phyloP scores from a whole-genome alignment of 2,888 invertebrate species.

The Ophion slaviceki region DNA sequence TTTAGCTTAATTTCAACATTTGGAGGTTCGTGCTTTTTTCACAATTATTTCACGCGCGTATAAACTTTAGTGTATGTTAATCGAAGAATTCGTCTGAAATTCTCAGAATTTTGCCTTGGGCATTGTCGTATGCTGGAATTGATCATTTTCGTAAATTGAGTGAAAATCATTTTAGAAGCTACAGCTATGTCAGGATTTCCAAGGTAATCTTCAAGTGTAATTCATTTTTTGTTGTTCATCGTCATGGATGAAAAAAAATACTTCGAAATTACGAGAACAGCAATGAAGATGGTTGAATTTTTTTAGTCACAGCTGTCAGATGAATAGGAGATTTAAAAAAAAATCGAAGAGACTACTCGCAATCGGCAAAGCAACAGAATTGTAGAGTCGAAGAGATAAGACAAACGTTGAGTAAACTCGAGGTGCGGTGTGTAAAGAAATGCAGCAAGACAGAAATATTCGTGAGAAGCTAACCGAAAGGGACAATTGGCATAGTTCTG shows the following conservation, averaged over 20 bases:
- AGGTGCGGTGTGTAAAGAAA: constrained; percentile 17
- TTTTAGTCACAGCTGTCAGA: background rate
- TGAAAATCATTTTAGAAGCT: background rate
- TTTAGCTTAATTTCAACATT: background rate
- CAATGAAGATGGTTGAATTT: background rate
- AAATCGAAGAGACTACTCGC: background rate
- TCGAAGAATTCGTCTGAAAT: background rate
- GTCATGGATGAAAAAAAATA: background rate
- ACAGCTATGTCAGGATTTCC: background rate
- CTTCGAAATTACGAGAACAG: background rate
- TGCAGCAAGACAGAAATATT: constrained; percentile 67
- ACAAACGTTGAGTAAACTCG: constrained; percentile 3
- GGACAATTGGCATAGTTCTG: constrained; percentile 67
- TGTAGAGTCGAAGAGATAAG: background rate
- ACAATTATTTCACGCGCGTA: background rate
- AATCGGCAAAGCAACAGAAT: background rate
- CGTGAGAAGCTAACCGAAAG: constrained; percentile 33
- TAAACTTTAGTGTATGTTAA: background rate
- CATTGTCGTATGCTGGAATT: background rate
- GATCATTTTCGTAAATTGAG: no score
- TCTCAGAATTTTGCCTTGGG: background rate
- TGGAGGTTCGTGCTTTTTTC: background rate
- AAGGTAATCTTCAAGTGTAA: no score
- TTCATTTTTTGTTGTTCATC: background rate
- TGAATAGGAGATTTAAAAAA: background rate